A percentile compares a stretch with the other conserved stretches of the same genome.
Conservation (phyloP, 2,797 vertebrate genomes). For the Gadopsis bispinosus region DNA sequence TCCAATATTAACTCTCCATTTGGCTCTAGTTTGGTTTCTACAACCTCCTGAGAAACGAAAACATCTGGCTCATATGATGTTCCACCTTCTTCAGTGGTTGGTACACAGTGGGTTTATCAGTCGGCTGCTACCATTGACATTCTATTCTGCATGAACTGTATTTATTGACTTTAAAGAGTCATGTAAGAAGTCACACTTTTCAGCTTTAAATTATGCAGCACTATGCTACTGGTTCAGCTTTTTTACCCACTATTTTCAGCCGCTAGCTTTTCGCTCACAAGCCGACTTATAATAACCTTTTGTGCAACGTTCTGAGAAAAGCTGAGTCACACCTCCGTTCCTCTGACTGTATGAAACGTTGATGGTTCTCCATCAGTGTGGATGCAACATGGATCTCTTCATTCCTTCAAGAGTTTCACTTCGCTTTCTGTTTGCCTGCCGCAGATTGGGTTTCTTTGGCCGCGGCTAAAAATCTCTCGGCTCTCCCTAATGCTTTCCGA, state of each 20-base stretch:
- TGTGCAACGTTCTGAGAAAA: conserved; percentile 6
- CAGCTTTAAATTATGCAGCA: not conserved
- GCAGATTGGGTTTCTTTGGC: conserved; percentile 44
- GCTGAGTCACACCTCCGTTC: not conserved
- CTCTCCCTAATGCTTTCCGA: conserved; percentile 42
- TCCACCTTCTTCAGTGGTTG: too few relatives aligned
- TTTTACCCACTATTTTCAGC: not conserved
- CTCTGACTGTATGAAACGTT: conserved; percentile 16
- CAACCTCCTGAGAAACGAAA: not conserved
- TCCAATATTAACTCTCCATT: not conserved
- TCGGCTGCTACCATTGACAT: too few relatives aligned
- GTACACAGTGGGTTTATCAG: too few relatives aligned
- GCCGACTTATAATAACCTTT: not conserved
- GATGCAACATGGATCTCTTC: not conserved
- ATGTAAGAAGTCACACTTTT: not conserved
- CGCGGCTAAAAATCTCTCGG: conserved; percentile 5
- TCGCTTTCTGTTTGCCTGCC: conserved; percentile 7
- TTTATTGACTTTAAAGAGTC: not conserved
- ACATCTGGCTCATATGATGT: too few relatives aligned
- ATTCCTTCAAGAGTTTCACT: conserved; percentile 6
- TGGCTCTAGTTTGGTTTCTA: not conserved
- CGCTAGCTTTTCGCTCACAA: not conserved
- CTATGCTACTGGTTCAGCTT: not conserved
- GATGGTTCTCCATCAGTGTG: conserved; percentile 9
- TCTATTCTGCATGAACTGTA: not conserved